Evolutionary conservation across 35 echinoderm and acorn worm species (phyloP), one percentile per base, ranked within the genome.

Genomic region (Strongylocentrotus purpuratus): DNA sequence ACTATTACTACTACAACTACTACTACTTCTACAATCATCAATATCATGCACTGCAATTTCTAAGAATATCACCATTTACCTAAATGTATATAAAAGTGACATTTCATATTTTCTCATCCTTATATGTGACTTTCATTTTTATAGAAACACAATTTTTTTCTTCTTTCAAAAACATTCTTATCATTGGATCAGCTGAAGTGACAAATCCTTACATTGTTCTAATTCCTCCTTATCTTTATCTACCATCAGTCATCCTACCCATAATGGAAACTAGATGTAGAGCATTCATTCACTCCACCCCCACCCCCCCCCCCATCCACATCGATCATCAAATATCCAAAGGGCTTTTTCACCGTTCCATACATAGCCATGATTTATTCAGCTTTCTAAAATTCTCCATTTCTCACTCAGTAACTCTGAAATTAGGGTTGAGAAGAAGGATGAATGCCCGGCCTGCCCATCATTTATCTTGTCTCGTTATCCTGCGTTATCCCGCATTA

Each of bases 391-490:
- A 78, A 78, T 78, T 78, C 65, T n/a, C 65, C 65, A 78, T 78
- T 78, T 78, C 65, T 78, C 65, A 78, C 65, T 78, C 22, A 28
- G 20, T 78, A 78, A 78, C 65, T 78, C 65, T 78, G 65, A 78
- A 78, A 78, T 28, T n/a, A 78, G 4, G 7, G 65, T 41, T 22
- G 20, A 78, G 65, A 78, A 78, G 65, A 78, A 22, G 20, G 65
- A 78, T 78, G 65, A 78, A 28, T n/a, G 65, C 22, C 65, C 65
- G 20, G 65, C 65, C 65, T n/a, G 65, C 65, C 65, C 65, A 78
- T 78, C 65, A 78, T 78, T 78, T 78, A 78, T 78, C 65, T 78
- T 78, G 65, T 78, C 65, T 78, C 65, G 65, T 78, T 78, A 78
- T n/a, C 65, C 65, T 4, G 65, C 65, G 65, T 78, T 78, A 78